Conservation (phyloP, 2,113 vertebrate species). For the Panthera leo region DNA sequence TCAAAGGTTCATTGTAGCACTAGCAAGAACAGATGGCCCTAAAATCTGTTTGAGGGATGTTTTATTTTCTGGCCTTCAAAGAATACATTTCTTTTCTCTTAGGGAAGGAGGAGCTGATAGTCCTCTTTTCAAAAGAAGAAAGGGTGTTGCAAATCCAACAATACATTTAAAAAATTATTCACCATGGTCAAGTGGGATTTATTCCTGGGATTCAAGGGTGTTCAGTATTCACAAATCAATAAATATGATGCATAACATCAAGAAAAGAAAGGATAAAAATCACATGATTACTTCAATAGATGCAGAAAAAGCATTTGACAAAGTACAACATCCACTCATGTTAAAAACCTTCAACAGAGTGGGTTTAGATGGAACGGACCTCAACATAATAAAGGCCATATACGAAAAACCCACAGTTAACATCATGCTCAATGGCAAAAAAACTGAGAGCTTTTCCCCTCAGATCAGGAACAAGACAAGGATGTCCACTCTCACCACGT, state of each 20-base stretch:
- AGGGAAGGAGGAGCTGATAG: background rate
- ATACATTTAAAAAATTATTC: background rate
- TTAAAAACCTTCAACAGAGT: background rate
- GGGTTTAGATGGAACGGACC: background rate
- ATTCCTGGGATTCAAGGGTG: background rate
- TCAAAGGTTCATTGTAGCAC: slow-evolving; percentile 34
- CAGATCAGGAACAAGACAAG: no score
- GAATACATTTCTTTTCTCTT: slow-evolving; percentile 32
- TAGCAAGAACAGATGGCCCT: slow-evolving; percentile 27
- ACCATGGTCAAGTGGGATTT: background rate
- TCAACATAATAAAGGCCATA: no score
- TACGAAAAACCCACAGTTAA: no score
- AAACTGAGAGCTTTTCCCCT: no score
- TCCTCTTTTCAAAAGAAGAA: slow-evolving; percentile 6
- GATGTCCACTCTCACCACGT: no score
- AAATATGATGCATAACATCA: background rate
- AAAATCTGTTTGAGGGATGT: slow-evolving; percentile 45
- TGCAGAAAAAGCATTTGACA: background rate
- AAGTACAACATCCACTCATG: background rate
- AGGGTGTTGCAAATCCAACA: background rate
- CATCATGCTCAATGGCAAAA: no score
- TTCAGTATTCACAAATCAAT: background rate
- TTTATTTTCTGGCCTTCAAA: slow-evolving; percentile 55
- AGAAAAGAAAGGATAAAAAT: background rate
- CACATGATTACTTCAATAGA: background rate